These are phyloP conservation scores for Tromatobia lineatoria DNA, from an alignment of 2,888 invertebrate species.

Conservation along the genomic window DNA sequence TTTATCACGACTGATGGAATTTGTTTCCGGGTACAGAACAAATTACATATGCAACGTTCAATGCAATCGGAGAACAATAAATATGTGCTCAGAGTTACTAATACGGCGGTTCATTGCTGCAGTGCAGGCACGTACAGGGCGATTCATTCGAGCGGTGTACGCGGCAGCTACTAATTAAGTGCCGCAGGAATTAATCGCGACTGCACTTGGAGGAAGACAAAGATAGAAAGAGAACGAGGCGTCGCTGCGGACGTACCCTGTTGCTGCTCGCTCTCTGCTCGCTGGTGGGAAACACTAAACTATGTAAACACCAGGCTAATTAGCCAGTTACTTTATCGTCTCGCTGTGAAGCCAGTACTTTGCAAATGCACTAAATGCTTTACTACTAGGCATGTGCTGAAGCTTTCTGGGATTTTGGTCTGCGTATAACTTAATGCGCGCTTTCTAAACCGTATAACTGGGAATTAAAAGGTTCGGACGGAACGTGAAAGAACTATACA, in stretches of 20 bases:
- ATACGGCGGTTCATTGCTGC: neutral
- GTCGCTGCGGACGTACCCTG: conserved; percentile 49
- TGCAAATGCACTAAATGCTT: conserved; percentile 6
- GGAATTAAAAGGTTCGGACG: neutral
- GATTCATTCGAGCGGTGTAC: conserved; percentile 59
- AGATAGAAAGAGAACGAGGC: conserved; percentile 27
- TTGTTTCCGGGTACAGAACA: neutral
- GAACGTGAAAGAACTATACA: neutral
- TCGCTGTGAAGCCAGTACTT: conserved; percentile 39
- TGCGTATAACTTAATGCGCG: neutral
- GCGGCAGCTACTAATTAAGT: conserved; percentile 80
- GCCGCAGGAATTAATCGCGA: conserved; percentile 80
- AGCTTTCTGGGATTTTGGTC: neutral
- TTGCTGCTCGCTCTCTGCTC: conserved; percentile 57
- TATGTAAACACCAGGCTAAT: conserved; percentile 82
- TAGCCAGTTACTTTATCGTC: conserved; percentile 79
- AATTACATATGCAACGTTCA: neutral
- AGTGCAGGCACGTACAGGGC: conserved; percentile 34
- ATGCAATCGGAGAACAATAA: conserved; percentile 43
- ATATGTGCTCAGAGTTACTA: neutral
- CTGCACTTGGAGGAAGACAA: conserved; percentile 57
- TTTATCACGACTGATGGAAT: too few species aligned
- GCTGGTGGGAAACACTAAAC: conserved; percentile 75
- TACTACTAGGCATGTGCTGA: neutral
- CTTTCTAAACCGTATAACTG: neutral